phyloP scores from a whole-genome alignment of 1,140 invertebrate genomes.

The Musca domestica region DNA sequence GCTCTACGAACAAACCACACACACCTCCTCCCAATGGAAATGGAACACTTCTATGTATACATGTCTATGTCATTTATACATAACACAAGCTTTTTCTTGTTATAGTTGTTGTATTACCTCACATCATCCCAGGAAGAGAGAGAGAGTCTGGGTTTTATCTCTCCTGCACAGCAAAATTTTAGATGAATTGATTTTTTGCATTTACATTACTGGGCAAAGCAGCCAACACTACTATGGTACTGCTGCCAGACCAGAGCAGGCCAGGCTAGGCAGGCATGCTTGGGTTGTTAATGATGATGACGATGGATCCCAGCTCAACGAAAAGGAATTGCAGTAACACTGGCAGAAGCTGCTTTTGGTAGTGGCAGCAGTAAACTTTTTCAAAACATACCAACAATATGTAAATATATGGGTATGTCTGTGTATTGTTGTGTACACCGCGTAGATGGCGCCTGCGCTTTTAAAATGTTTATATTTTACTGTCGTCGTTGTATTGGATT shows the following conservation, averaged over 20 bases:
- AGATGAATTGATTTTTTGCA: conserved; percentile 52
- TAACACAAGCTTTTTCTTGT: too few species aligned
- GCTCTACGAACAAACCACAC: too few species aligned
- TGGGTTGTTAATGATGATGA: background rate
- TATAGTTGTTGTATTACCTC: conserved; percentile 4
- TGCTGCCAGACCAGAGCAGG: too few species aligned
- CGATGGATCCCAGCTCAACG: background rate
- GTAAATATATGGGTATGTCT: too few species aligned
- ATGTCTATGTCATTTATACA: too few species aligned
- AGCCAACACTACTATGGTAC: conserved; percentile 23
- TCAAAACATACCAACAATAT: too few species aligned
- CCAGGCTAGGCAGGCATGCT: too few species aligned
- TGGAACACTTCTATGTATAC: too few species aligned
- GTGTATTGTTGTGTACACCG: background rate
- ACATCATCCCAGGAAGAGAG: background rate
- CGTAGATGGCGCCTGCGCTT: background rate
- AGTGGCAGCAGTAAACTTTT: too few species aligned
- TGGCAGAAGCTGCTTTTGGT: background rate
- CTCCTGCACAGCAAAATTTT: conserved; percentile 29
- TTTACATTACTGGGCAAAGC: conserved; percentile 13
- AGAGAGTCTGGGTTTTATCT: background rate
- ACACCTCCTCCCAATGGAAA: too few species aligned
- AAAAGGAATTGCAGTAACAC: background rate
- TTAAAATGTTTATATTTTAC: background rate
- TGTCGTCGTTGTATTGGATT: too few species aligned